Conservation (phyloP, 2,797 vertebrate genomes). For the Limnodromus scolopaceus region DNA sequence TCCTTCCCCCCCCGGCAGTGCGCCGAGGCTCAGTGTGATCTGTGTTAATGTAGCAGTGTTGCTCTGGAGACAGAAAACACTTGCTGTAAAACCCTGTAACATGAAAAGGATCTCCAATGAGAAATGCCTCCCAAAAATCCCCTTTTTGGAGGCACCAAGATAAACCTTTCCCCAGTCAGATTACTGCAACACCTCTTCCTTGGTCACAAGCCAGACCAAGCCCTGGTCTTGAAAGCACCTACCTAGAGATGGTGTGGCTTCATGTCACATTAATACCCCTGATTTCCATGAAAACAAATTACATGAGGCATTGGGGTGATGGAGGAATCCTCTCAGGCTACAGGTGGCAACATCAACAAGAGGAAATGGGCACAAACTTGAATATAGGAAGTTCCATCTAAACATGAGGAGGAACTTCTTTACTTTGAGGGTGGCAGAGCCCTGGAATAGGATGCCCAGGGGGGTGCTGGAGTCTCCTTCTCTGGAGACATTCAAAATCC, state of each 20-base stretch:
- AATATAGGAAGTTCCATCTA: too few species aligned
- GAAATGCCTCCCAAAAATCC: neutral
- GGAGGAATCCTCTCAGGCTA: neutral
- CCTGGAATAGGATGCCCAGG: too few species aligned
- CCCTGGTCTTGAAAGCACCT: neutral
- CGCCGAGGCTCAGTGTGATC: neutral
- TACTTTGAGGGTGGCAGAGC: too few species aligned
- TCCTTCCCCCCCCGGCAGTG: neutral
- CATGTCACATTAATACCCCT: neutral
- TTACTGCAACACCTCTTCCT: neutral
- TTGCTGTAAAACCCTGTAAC: neutral
- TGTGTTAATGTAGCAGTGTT: neutral
- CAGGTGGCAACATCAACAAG: neutral
- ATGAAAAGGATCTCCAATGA: neutral
- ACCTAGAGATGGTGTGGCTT: neutral
- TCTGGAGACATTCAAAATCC: too few species aligned
- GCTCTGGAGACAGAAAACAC: conserved; percentile 20
- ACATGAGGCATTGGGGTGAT: fast-evolving
- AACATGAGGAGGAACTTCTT: too few species aligned
- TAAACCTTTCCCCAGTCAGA: neutral
- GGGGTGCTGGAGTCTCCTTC: too few species aligned
- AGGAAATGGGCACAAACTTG: too few species aligned
- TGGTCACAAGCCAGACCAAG: neutral
- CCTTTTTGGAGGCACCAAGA: neutral
- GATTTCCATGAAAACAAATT: neutral